phyloP scores from a whole-genome alignment of 2,113 vertebrate species.

The Nycticorax nycticorax region DNA sequence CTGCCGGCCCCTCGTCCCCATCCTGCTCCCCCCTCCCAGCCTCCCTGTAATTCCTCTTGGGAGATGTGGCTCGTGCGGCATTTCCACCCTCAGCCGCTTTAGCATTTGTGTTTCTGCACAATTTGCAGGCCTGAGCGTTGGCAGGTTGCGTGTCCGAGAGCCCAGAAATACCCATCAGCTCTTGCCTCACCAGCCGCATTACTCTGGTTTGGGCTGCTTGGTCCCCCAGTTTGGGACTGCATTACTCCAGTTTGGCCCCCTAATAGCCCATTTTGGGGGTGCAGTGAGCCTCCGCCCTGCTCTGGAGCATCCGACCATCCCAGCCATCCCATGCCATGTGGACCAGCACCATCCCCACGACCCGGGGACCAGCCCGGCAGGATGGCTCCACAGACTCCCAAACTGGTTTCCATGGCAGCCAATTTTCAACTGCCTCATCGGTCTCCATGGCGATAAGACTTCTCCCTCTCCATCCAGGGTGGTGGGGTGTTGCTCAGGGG shows the following conservation, averaged over 20 bases:
- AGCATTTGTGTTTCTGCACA: not conserved
- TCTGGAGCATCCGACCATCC: accelerated
- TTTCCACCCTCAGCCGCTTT: not conserved
- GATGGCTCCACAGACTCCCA: not conserved
- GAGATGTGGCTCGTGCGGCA: not conserved
- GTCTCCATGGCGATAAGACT: not conserved
- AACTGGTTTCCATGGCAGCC: slow-evolving; percentile 1
- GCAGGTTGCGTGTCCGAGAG: not conserved
- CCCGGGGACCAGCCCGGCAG: accelerated
- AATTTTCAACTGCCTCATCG: not conserved
- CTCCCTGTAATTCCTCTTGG: accelerated
- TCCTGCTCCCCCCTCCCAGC: not conserved
- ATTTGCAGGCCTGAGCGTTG: not conserved
- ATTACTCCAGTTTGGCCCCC: not conserved
- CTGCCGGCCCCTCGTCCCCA: accelerated
- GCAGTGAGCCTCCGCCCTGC: not conserved
- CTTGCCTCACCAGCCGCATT: accelerated
- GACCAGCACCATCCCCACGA: accelerated
- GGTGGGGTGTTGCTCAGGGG: not conserved
- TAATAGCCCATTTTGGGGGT: not conserved
- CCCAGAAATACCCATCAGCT: not conserved
- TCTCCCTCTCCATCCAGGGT: not conserved
- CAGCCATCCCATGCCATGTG: accelerated
- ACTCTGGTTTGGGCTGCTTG: not conserved
- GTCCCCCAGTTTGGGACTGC: not conserved